Percentiles rank a stretch among this genome's conserved stretches.
Evolutionary conservation across 2,113 vertebrate genomes (phyloP).

Genomic region (Gnathonemus echidnorhynchus): DNA sequence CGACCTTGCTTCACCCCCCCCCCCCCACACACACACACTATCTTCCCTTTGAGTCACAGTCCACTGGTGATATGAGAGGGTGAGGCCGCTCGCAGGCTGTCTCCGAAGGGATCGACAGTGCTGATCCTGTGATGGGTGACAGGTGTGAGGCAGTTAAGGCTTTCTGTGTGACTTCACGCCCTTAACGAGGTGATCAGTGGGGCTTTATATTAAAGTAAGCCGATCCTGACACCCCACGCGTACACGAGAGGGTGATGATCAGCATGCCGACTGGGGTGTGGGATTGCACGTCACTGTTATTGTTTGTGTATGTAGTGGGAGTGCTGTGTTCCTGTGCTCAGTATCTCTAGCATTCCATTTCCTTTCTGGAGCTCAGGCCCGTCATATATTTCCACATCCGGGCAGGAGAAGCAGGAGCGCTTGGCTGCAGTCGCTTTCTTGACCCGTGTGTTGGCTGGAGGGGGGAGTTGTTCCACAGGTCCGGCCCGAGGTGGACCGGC

Average conservation of each 20-base stretch:
- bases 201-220: not conserved
- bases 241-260: not conserved
- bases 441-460: not conserved
- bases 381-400: constrained; percentile 33
- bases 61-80: not conserved
- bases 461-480: not conserved
- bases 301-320: constrained; percentile 35
- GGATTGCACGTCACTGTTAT: not conserved
- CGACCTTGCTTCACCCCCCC: not conserved
- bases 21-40: not conserved
- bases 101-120: not conserved
- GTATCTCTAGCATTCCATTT: constrained; percentile 46
- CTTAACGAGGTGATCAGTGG: not conserved
- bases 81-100: not conserved
- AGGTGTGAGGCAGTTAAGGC: not conserved
- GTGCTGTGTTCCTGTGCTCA: constrained; percentile 15
- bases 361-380: constrained; percentile 39
- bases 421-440: constrained; percentile 32
- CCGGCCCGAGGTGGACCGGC: not conserved
- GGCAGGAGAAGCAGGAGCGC: constrained; percentile 37
- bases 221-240: not conserved
- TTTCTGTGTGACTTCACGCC: not conserved
- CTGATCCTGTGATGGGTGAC: not conserved
- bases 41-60: not conserved
- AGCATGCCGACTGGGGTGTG: not conserved